Evolutionary conservation across 2,113 vertebrate genomes (phyloP), one percentile per base, ranked within the genome.

Genomic region (Cryptotis parvus): DNA sequence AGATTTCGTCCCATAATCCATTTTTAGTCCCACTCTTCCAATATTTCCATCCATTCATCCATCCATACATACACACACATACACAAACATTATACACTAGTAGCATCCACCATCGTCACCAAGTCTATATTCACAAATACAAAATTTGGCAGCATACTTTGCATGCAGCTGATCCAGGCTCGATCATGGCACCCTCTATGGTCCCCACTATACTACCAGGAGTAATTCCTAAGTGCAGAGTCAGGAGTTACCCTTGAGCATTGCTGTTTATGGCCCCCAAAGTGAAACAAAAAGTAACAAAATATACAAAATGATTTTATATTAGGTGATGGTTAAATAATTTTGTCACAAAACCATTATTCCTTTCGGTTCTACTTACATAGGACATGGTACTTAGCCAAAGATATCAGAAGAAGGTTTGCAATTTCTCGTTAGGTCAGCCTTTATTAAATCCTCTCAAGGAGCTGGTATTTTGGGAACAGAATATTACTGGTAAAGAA

Each of bases 401-500:
- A 91, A 91, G 77, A 82, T 69, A 94, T 41, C 49, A 58, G 22
- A 49, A 83, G 58, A 80, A 84, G 39, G 27, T 74, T 93, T 76
- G 27, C 33, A 39, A 73, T 52, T 74, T 92, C 65, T 95, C 90
- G 58, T 75, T 45, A 74, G 85, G 18, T 88, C 83, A 92, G 75
- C n/a, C 79, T 96, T 96, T 88, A 96, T 92, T 94, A 95, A 91
- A 93, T 92, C 55, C 26, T 96, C 94, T 93, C 82, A 55, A 69
- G 85, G 90, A 96, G 85, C 45, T 91, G 82, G 52, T 88, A 94
- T 95, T 92, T 95, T 45, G 87, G 69, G 63, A 96, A 87, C 78
- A 94, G 83, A 93, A 84, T 95, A 94, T 87, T 92, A 95, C 94
- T 92, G 83, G 94, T 91, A 93, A 93, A 95, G 78, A 86, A 87